Percentiles rank a stretch among this genome's conserved stretches.
Conservation (phyloP, 2,888 invertebrate species). For the Protodeltote pygarga region DNA sequence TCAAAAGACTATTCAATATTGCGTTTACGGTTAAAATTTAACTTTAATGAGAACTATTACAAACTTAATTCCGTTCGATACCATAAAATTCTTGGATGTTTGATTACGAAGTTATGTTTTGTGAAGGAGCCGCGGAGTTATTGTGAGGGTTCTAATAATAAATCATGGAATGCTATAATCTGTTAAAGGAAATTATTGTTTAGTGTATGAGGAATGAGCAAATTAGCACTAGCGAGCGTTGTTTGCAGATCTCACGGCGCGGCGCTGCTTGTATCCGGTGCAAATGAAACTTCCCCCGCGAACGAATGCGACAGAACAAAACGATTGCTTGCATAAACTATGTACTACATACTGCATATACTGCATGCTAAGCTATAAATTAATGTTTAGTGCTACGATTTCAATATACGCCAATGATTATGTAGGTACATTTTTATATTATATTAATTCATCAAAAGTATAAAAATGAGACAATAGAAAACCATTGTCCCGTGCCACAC, state of each 20-base stretch:
- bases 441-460: too few relatives aligned
- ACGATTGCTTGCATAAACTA: constrained; percentile 25
- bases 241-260: constrained; percentile 78
- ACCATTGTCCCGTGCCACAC: too few relatives aligned
- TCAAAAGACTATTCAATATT: constrained; percentile 71
- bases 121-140: constrained; percentile 14
- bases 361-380: too few relatives aligned
- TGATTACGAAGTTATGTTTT: constrained; percentile 11
- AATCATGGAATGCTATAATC: constrained; percentile 37
- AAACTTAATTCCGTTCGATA: constrained; percentile 18
- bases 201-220: constrained; percentile 61
- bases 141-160: constrained; percentile 23
- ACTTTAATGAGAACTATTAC: constrained; percentile 45
- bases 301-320: constrained; percentile 53
- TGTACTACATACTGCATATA: too few relatives aligned
- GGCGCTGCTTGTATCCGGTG: constrained; percentile 66
- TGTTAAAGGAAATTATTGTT: constrained; percentile 59
- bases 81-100: constrained; percentile 18
- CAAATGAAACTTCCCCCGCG: constrained; percentile 54
- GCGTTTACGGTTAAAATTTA: constrained; percentile 44
- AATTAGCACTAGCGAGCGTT: constrained; percentile 64
- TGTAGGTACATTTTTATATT: too few relatives aligned
- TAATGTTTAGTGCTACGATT: too few relatives aligned
- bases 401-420: too few relatives aligned
- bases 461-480: too few relatives aligned